Percentiles rank a stretch among this genome's conserved stretches.
These are phyloP conservation scores for Harpagifer antarcticus DNA, from an alignment of 2,797 vertebrate species.

Conservation along the genomic window DNA sequence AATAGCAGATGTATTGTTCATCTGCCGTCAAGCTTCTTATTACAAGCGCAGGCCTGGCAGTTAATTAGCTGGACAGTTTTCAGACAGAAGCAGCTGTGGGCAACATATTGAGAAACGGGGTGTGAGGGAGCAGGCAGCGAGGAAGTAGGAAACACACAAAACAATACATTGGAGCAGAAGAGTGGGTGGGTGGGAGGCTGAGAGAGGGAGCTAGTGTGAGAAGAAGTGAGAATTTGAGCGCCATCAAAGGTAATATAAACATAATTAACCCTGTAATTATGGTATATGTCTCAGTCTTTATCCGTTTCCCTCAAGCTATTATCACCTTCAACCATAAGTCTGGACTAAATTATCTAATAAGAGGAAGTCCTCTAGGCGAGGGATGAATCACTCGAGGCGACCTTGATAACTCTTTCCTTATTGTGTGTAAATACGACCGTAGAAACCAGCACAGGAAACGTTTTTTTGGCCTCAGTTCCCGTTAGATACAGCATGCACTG, in stretches of 20 bases:
- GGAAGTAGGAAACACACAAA: constrained; percentile 52
- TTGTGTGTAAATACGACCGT: constrained; percentile 56
- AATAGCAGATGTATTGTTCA: constrained; percentile 80
- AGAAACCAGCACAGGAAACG: constrained; percentile 61
- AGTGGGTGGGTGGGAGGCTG: constrained; percentile 35
- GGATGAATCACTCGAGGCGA: constrained; percentile 64
- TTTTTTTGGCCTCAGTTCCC: constrained; percentile 45
- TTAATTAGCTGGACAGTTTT: constrained; percentile 84
- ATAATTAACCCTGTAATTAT: constrained; percentile 80
- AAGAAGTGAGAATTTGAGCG: constrained; percentile 59
- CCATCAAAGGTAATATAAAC: constrained; percentile 76
- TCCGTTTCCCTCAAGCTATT: constrained; percentile 70
- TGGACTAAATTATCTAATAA: constrained; percentile 67
- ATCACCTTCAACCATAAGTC: constrained; percentile 75
- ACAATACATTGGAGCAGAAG: constrained; percentile 54
- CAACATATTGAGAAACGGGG: constrained; percentile 79
- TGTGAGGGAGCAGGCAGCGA: constrained; percentile 62
- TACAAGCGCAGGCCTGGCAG: constrained; percentile 72
- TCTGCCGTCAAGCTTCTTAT: constrained; percentile 79
- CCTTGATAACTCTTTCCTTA: constrained; percentile 63
- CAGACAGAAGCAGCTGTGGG: constrained; percentile 81
- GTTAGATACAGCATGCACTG: constrained; percentile 27
- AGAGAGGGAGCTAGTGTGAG: constrained; percentile 37
- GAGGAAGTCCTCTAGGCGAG: constrained; percentile 68
- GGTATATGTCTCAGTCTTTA: constrained; percentile 71